Evolutionary conservation across 1,140 invertebrate genomes (phyloP), one percentile per base, ranked within the genome.

Genomic region (Littorina saxatilis): DNA sequence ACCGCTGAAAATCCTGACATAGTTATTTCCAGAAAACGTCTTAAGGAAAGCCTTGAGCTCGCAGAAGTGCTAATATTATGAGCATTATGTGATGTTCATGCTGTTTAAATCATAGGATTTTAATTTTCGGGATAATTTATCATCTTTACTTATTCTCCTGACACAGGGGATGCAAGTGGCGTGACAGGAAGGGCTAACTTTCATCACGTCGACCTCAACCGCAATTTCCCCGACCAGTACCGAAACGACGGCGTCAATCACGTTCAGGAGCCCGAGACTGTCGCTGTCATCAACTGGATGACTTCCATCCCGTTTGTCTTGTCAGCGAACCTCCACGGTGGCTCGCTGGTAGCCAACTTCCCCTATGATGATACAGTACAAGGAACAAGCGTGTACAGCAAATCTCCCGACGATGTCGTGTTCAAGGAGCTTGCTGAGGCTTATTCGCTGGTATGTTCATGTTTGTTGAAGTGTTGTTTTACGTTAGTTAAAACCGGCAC

Each of bases 241-340:
- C 76, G 87, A 35, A 78, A 39, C 0, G 84, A 87, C 91, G 27
- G 35, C 5, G 91, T 75, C 85, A 96, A 95, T 93, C 95, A 0
- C 94, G 97, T 0, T 97, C 99, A 95, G 84, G 95, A 97, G 92
- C 96, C 96, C 0, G 98, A 99, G 93, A 99, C 98, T 0, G 83
- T 92, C 73, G 97, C 96, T 0, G 95, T 99, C 0, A 99, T 99
- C 95, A 93, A 96, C 40, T 99, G 98, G 98, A 95, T 97, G 1
- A 91, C 94, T 15, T 93, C 94, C 0, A 94, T 96, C 86, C 97
- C 97, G 0, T 99, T 99, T 93, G 98, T 99, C 9, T 91, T 99
- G 5, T 99, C 98, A 0, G 99, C 98, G 0, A 99, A 99, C 94
- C 92, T 99, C 4, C 98, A 99, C 90, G 98, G 98, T 43, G 97